Conservation (phyloP, 2,113 vertebrate species). For the Nematolebias whitei region DNA sequence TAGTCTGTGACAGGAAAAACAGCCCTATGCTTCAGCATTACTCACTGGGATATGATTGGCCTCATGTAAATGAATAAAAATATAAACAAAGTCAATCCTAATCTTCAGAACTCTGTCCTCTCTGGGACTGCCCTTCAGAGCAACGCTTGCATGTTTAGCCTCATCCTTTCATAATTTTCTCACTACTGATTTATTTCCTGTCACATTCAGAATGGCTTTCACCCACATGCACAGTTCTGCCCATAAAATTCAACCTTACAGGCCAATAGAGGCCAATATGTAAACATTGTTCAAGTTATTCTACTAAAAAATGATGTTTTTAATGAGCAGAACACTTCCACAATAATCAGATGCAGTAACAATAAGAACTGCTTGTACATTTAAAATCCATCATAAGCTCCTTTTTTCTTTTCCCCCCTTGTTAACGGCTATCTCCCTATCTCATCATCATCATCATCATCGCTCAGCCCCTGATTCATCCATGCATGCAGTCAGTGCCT, state of each 20-base stretch:
- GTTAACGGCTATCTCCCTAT: not conserved
- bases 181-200: conserved; percentile 41
- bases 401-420: not conserved
- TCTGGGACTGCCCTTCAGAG: conserved; percentile 29
- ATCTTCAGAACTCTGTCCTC: not conserved
- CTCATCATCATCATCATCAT: conserved; percentile 9
- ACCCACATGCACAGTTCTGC: conserved; percentile 42
- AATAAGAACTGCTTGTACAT: conserved; percentile 1
- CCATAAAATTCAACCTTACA: conserved; percentile 17
- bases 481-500: conserved; percentile 39
- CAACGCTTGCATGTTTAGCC: conserved; percentile 6
- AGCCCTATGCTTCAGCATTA: conserved; percentile 5
- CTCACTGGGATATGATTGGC: conserved; percentile 20
- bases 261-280: not conserved
- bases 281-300: not conserved
- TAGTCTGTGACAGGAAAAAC: conserved; percentile 14
- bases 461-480: conserved; percentile 13
- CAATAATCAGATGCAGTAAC: not conserved
- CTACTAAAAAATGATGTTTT: conserved; percentile 1
- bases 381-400: not conserved
- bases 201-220: conserved; percentile 34
- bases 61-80: conserved; percentile 16
- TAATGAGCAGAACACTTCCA: not conserved
- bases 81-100: conserved; percentile 22
- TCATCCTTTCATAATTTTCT: conserved; percentile 19